These are phyloP conservation scores for Synanthedon myopaeformis DNA, from an alignment of 2,888 invertebrate species.

Conservation along the genomic window DNA sequence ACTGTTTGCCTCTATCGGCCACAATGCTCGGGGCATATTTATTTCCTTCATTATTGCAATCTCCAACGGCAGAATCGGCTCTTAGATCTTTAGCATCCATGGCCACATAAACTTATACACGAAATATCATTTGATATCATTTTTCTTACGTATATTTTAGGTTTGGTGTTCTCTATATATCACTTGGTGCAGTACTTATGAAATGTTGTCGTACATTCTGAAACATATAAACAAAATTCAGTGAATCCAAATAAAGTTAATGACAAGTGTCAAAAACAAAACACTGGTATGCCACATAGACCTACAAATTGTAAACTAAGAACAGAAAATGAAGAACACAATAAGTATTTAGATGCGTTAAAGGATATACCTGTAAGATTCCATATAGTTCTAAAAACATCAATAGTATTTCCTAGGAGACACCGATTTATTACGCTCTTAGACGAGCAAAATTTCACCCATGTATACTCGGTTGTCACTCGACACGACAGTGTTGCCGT, in stretches of 20 bases:
- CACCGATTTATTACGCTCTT: conserved; percentile 62
- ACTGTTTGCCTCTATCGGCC: conserved; percentile 43
- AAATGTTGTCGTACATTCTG: conserved; percentile 36
- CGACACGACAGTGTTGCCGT: conserved; percentile 21
- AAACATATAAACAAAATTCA: conserved; percentile 62
- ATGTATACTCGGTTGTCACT: conserved; percentile 4
- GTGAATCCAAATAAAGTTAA: conserved; percentile 16
- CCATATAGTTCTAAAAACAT: conserved; percentile 34
- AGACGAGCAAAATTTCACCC: conserved; percentile 26
- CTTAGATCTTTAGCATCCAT: conserved; percentile 64
- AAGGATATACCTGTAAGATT: conserved; percentile 13
- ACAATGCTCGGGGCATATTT: conserved; percentile 43
- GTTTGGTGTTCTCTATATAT: background rate
- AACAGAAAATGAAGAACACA: conserved; percentile 23
- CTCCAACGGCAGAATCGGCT: conserved; percentile 40
- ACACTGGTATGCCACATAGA: conserved; percentile 59
- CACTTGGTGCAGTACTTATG: background rate
- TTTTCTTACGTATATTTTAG: conserved; percentile 20
- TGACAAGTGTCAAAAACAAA: conserved; percentile 62
- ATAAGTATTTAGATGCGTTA: background rate
- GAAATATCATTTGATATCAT: conserved; percentile 39
- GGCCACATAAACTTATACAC: conserved; percentile 30
- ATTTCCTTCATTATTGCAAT: conserved; percentile 46
- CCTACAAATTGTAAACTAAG: conserved; percentile 11
- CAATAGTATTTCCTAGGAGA: conserved; percentile 67